phyloP scores from a whole-genome alignment of 2,113 vertebrate genomes.

The Gambusia affinis region DNA sequence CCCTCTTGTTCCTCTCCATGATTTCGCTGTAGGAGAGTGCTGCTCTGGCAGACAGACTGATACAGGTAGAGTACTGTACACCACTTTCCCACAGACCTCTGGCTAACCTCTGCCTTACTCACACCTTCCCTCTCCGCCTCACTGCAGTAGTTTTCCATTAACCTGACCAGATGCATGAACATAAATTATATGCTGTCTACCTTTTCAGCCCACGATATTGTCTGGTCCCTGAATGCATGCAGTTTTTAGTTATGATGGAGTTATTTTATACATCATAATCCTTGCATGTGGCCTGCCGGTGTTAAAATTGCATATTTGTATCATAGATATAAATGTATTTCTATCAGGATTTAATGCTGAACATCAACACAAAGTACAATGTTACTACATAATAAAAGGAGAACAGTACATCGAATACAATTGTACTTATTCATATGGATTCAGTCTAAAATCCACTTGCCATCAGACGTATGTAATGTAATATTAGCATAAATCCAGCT shows the following conservation, averaged over 20 bases:
- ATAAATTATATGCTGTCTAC: constrained; percentile 4
- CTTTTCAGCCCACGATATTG: constrained; percentile 9
- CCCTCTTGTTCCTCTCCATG: constrained; percentile 47
- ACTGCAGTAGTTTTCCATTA: constrained; percentile 25
- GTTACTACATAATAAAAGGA: neutral
- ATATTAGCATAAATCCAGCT: neutral
- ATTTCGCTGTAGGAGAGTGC: constrained; percentile 89
- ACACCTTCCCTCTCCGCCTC: constrained; percentile 12
- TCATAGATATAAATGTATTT: neutral
- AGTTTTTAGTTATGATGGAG: constrained; percentile 19
- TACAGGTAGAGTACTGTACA: constrained; percentile 89
- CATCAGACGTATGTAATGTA: no score
- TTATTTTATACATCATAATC: neutral
- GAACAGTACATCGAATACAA: no score
- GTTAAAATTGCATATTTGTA: neutral
- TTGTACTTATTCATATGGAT: no score
- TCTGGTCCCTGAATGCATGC: constrained; percentile 52
- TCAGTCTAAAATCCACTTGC: neutral
- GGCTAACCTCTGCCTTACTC: constrained; percentile 31
- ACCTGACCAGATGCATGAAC: constrained; percentile 64
- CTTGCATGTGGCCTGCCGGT: constrained; percentile 71
- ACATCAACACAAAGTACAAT: neutral
- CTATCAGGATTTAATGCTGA: neutral
- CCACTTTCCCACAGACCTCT: constrained; percentile 34
- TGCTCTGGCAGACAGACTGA: constrained; percentile 96